Conservation (phyloP, 2,888 invertebrate species). For the Philhelius pedissequus region DNA sequence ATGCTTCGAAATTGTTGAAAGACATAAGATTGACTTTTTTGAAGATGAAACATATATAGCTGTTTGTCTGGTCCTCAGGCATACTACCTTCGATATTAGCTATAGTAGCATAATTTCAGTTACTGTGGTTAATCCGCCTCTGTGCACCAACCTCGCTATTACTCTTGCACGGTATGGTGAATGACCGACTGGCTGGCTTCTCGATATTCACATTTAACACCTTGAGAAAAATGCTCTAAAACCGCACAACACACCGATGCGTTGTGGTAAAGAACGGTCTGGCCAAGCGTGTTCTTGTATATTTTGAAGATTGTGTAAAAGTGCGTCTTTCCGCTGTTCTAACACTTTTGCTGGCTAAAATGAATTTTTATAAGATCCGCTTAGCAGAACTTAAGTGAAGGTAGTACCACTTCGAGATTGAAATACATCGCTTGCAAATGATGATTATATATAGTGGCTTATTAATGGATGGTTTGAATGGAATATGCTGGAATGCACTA, state of each 20-base stretch:
- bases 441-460: conserved; percentile 38
- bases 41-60: too few species aligned
- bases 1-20: too few species aligned
- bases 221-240: conserved; percentile 31
- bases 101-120: background rate
- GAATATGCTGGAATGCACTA: background rate
- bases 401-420: background rate
- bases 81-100: too few species aligned
- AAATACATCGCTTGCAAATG: background rate
- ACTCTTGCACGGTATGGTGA: conserved; percentile 37
- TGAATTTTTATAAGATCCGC: conserved; percentile 32
- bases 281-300: background rate
- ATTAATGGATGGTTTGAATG: conserved; percentile 8
- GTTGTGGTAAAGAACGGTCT: background rate
- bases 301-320: background rate
- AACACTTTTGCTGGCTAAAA: conserved; percentile 43
- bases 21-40: too few species aligned
- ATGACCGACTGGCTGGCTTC: conserved; percentile 26
- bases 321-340: conserved; percentile 31
- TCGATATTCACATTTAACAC: conserved; percentile 37
- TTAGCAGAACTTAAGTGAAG: background rate
- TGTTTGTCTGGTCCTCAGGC: too few species aligned
- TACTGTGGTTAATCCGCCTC: background rate
- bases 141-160: background rate
- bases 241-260: conserved; percentile 31